These are phyloP conservation scores for Crepidodera aurea DNA, from an alignment of 2,888 invertebrate species.

Conservation along the genomic window DNA sequence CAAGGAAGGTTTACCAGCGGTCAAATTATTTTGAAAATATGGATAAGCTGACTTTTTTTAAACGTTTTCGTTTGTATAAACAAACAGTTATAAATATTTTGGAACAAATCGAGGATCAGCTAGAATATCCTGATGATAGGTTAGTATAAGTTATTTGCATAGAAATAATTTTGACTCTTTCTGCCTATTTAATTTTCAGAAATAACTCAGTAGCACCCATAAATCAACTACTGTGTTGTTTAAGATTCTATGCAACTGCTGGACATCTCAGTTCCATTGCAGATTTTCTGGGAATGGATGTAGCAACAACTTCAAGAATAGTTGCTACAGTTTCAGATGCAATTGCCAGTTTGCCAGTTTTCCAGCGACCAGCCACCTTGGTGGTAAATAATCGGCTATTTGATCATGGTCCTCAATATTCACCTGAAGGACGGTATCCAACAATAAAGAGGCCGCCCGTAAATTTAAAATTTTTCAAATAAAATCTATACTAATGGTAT, in stretches of 20 bases:
- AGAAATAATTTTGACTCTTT: background rate
- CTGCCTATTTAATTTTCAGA: slow-evolving; percentile 25
- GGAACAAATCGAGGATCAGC: slow-evolving; percentile 14
- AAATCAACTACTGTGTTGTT: slow-evolving; percentile 29
- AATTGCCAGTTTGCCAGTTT: too few relatives aligned
- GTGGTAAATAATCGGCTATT: too few relatives aligned
- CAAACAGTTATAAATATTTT: slow-evolving; percentile 1
- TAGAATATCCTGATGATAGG: slow-evolving; percentile 9
- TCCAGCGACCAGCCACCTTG: too few relatives aligned
- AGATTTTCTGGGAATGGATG: slow-evolving; percentile 30
- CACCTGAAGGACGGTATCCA: too few relatives aligned
- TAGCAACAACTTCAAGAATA: slow-evolving; percentile 27
- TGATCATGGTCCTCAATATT: too few relatives aligned
- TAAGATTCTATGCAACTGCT: slow-evolving; percentile 34
- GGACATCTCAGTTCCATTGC: slow-evolving; percentile 25
- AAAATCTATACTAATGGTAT: too few relatives aligned
- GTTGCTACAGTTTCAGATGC: background rate
- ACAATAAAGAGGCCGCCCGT: too few relatives aligned
- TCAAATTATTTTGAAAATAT: slow-evolving; percentile 7
- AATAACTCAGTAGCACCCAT: slow-evolving; percentile 31
- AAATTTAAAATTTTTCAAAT: too few relatives aligned
- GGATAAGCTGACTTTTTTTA: slow-evolving; percentile 10
- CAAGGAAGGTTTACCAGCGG: background rate
- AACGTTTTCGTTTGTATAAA: slow-evolving; percentile 10
- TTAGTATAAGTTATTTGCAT: background rate